These are phyloP conservation scores for Pangasius sanitwongsei DNA, from an alignment of 2,797 vertebrate genomes.

Conservation along the genomic window DNA sequence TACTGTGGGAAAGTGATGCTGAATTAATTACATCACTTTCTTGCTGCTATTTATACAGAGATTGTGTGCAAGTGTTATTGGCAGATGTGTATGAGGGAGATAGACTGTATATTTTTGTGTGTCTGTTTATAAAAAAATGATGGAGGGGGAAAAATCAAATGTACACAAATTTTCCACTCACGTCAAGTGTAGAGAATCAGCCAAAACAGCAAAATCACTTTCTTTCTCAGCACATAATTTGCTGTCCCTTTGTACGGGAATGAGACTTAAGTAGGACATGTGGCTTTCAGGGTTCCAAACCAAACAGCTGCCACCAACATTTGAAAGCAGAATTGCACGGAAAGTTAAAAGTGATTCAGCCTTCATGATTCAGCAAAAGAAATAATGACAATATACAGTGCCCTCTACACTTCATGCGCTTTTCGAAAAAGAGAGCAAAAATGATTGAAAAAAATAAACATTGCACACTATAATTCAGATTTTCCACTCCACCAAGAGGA, in stretches of 20 bases:
- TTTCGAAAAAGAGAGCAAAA: not conserved
- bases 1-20: not conserved
- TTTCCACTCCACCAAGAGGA: not conserved
- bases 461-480: no score
- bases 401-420: not conserved
- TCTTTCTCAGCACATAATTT: constrained; percentile 11
- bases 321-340: constrained; percentile 1
- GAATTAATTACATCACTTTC: not conserved
- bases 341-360: constrained; percentile 14
- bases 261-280: constrained; percentile 18
- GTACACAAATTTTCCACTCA: not conserved
- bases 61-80: not conserved
- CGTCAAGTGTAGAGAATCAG: not conserved
- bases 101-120: not conserved
- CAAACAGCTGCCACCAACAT: constrained; percentile 26
- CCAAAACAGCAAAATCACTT: constrained; percentile 19
- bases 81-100: not conserved
- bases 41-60: not conserved
- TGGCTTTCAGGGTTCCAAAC: not conserved
- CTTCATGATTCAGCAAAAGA: constrained; percentile 15
- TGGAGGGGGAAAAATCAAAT: constrained; percentile 7
- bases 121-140: not conserved
- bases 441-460: not conserved
- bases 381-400: not conserved
- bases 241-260: constrained; percentile 11